Evolutionary conservation across 2,113 vertebrate genomes (phyloP).

Genomic region (Scalopus aquaticus): DNA sequence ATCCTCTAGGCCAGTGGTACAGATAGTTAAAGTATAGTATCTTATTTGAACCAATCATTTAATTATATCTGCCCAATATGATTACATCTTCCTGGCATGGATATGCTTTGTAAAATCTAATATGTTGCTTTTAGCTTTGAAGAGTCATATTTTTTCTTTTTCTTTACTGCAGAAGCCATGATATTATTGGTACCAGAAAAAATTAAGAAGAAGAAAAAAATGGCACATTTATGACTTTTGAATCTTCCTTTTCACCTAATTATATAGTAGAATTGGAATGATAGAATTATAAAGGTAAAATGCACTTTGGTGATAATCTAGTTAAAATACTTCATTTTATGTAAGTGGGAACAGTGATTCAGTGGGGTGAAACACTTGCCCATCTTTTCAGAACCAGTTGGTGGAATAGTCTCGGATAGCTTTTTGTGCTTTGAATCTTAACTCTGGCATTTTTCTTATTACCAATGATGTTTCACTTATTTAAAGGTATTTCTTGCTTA

Average conservation of each 20-base stretch:
- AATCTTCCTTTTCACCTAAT: not conserved
- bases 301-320: not conserved
- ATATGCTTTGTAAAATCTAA: not conserved
- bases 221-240: not conserved
- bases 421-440: not conserved
- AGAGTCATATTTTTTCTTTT: not conserved
- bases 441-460: not conserved
- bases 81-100: not conserved
- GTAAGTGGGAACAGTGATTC: not conserved
- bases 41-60: conserved; percentile 1
- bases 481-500: not conserved
- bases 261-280: not conserved
- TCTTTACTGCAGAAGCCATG: not conserved
- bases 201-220: not conserved
- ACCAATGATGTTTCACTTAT: not conserved
- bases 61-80: not conserved
- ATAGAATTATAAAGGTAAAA: conserved; percentile 33
- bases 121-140: not conserved
- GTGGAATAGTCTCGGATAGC: not conserved
- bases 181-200: not conserved
- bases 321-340: not conserved
- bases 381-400: not conserved
- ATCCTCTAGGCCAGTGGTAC: not conserved
- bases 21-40: not conserved
- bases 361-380: not conserved